A percentile compares a stretch with the other conserved stretches of the same genome.
These are phyloP conservation scores for Cyanistes caeruleus DNA, from an alignment of 2,113 vertebrate genomes.

Conservation along the genomic window DNA sequence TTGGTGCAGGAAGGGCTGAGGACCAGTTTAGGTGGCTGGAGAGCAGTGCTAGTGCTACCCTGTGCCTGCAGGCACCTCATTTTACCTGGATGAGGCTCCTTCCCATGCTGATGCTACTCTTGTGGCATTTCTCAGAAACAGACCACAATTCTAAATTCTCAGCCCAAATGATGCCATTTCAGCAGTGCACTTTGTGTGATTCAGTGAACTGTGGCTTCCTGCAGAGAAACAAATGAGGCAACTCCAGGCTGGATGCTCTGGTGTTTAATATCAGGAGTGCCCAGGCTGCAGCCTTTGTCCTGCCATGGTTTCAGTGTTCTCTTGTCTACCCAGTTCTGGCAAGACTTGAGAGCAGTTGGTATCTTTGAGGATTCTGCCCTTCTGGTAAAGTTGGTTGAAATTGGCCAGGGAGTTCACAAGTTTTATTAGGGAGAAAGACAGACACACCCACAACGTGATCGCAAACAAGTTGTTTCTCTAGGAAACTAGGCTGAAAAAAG, in stretches of 20 bases:
- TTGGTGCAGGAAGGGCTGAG: neutral
- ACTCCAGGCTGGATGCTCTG: conserved; percentile 5
- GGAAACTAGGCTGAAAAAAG: conserved; percentile 1
- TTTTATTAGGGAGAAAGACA: conserved; percentile 13
- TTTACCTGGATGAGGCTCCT: neutral
- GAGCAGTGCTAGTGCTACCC: neutral
- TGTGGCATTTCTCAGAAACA: neutral
- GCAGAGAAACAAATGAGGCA: neutral
- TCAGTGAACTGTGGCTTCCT: neutral
- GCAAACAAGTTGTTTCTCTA: conserved; percentile 39
- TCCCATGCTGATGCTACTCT: neutral
- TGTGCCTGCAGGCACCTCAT: neutral
- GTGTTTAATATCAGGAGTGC: neutral
- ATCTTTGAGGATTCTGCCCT: conserved; percentile 1
- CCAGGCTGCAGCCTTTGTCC: neutral
- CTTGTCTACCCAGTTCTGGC: neutral
- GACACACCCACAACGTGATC: neutral
- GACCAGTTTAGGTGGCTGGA: neutral
- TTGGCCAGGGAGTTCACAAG: neutral
- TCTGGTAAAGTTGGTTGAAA: conserved; percentile 23
- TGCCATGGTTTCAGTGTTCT: neutral
- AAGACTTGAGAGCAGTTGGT: neutral
- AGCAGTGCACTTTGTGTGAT: fast-evolving
- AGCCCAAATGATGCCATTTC: neutral
- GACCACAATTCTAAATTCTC: neutral